Base-by-base conservation (phyloP, 2,113 vertebrate genomes). In the Cinclus cinclus region DNA sequence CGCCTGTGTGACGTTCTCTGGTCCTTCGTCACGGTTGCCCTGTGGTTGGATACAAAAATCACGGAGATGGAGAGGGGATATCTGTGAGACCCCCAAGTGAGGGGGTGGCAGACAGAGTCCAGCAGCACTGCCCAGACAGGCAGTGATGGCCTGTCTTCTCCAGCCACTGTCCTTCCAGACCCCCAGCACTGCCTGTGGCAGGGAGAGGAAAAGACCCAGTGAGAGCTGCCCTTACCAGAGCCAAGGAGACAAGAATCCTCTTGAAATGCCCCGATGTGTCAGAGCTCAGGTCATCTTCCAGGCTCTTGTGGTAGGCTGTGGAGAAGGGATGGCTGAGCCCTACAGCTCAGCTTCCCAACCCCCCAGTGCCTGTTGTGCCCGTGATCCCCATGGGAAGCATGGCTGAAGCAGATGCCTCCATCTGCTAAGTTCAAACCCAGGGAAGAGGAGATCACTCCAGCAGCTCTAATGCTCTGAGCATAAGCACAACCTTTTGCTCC, bases 251-350 rank as follows among this genome's bases (percentile, higher is more conserved):
- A 0, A 99, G 98, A 91, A 99, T 99, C 95, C 98, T 98, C 89
- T 98, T 98, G 97, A 99, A 99, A 86, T 98, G 98, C 49, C 99
- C 99, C 0, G 99, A 99, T 4, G 99, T 99, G 81, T 99, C 99
- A 2, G 99, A 99, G 91, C 98, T 98, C 92, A 99, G 97, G 60
- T 98, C 98, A 3, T 99, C 98, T 92, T 99, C 99, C 92, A 99
- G 93, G 80, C 98, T 96, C 93, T 98, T 99, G 92, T 99, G 98
- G 90, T 98, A 99, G 41, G 96, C 99, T 99, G 97, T 24, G 60
- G 92, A 94, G 80, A 93, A 89, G 69, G 16, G 5, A 65, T 1
- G 7, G 19, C n/a, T 86, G 22, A 93, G 30, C 33, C 23, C 65
- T 68, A 60, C 60, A 69, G 47, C 39, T 75, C 64, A 47, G n/a